Base-by-base conservation (phyloP, 2,888 invertebrate genomes). In the Empis livida region DNA sequence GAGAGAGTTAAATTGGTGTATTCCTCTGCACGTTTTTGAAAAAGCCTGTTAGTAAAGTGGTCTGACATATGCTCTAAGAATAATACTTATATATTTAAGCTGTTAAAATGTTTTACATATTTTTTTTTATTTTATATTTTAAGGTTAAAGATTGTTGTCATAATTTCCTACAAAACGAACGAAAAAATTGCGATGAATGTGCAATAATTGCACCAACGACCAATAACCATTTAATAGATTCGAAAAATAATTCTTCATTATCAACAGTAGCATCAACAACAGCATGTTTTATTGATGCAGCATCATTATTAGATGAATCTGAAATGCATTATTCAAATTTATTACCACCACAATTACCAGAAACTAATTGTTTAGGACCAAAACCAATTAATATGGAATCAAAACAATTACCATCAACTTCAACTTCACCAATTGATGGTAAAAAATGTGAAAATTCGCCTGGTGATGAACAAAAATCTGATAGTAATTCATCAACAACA, bases 271-370 rank as follows among this genome's bases (percentile, higher is more conserved):
- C 35, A n/a, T n/a, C 35, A 35, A 57, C 57, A 14, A 62, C 61
- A 67, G 77, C 79, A 49, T 87, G 81, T 62, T 87, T 86, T 57
- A 87, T 87, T 54, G 85, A 86, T 63, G 86, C 85, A 14, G 80
- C 86, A 9, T 80, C 79, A 60, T 69, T 87, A 52, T 76, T 76
- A 17, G 86, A 86, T 62, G 85, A 86, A 60, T 76, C 74, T 49
- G 78, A 81, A 54, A 59, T 64, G 27, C 59, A 61, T 2, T 68
- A 61, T 51, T 58, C 60, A 17, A 61, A 59, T 43, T 49, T 61
- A 20, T 43, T 32, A 5, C 47, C 37, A 31, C 43, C 31, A 48
- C 46, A 42, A 35, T 41, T 39, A 15, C 50, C 49, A 30, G 45
- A 47, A 11, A 10, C 44, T 43, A 44, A 49, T 38, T 43, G 46